A percentile compares a stretch with the other conserved stretches of the same genome.
Evolutionary conservation across 1,140 invertebrate species (phyloP).

Genomic region (Temnothorax nylanderi): DNA sequence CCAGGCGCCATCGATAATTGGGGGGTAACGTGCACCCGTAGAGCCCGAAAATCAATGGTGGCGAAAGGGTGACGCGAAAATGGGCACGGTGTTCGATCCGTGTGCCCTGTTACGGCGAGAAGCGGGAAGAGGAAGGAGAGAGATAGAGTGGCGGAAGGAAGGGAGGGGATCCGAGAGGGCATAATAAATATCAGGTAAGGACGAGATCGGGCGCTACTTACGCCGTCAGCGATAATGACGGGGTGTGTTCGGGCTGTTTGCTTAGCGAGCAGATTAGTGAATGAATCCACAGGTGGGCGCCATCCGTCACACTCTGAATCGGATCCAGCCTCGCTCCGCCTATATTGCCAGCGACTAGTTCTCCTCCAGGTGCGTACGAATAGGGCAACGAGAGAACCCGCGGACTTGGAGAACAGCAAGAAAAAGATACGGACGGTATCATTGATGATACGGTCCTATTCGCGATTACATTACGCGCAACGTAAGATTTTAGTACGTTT

Average conservation of each 20-base stretch:
- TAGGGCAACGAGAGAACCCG: conserved; percentile 52
- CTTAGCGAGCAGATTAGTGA: conserved; percentile 86
- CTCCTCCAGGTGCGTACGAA: conserved; percentile 66
- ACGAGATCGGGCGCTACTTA: conserved; percentile 82
- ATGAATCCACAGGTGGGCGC: conserved; percentile 86
- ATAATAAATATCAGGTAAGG: conserved; percentile 81
- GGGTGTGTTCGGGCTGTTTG: conserved; percentile 84
- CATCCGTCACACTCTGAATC: conserved; percentile 83
- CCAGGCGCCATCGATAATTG: conserved; percentile 68
- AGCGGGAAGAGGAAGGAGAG: background rate
- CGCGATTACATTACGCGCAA: background rate
- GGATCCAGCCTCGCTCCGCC: conserved; percentile 72
- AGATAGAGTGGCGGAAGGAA: background rate
- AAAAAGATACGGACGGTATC: background rate
- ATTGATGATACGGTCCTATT: background rate
- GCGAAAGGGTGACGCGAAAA: conserved; percentile 82
- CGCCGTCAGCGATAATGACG: conserved; percentile 85
- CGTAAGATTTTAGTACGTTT: background rate
- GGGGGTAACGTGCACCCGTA: conserved; percentile 51
- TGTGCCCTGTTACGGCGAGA: conserved; percentile 30
- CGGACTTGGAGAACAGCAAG: conserved; percentile 29
- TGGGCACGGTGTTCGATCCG: conserved; percentile 73
- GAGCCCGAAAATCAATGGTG: conserved; percentile 76
- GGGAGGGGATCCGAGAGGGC: conserved; percentile 55
- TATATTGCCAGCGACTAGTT: conserved; percentile 67